phyloP scores from a whole-genome alignment of 2,797 vertebrate genomes.

The Etheostoma nigrum region DNA sequence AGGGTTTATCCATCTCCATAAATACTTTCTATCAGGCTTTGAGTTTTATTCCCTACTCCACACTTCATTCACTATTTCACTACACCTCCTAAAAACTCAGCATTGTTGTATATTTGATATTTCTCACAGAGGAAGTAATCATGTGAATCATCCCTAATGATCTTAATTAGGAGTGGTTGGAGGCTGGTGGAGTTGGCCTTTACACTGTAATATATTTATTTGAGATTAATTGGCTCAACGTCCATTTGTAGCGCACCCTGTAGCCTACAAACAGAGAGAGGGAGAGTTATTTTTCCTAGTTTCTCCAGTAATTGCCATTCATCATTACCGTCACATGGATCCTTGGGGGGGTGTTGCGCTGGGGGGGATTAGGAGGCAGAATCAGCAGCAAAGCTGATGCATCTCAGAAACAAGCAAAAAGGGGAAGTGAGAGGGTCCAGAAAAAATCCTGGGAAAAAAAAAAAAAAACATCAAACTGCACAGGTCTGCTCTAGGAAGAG shows the following conservation, averaged over 20 bases:
- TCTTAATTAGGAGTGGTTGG: slow-evolving; percentile 29
- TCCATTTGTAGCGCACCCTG: slow-evolving; percentile 10
- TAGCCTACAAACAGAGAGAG: slow-evolving; percentile 13
- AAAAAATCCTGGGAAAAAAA: not conserved
- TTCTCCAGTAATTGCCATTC: slow-evolving; percentile 45
- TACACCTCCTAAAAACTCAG: not conserved
- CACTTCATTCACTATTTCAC: not conserved
- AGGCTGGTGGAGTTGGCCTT: slow-evolving; percentile 7
- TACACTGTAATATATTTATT: slow-evolving; percentile 38
- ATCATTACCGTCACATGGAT: slow-evolving; percentile 37
- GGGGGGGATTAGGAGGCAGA: slow-evolving; percentile 24
- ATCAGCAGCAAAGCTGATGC: slow-evolving; percentile 16
- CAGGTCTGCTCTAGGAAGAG: not conserved
- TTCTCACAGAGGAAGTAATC: slow-evolving; percentile 32
- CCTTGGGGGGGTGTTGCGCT: not conserved
- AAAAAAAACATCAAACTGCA: slow-evolving; percentile 19
- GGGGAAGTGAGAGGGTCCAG: not conserved
- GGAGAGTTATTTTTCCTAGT: slow-evolving; percentile 18
- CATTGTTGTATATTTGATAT: slow-evolving; percentile 33
- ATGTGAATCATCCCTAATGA: slow-evolving; percentile 39
- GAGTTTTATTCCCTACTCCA: not conserved
- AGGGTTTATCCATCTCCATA: not conserved
- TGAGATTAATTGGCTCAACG: slow-evolving; percentile 53
- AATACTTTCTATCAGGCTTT: slow-evolving; percentile 7
- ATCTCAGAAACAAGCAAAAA: slow-evolving; percentile 3